Evolutionary conservation across 2,888 invertebrate species (phyloP).

Genomic region (Maniola hyperantus): DNA sequence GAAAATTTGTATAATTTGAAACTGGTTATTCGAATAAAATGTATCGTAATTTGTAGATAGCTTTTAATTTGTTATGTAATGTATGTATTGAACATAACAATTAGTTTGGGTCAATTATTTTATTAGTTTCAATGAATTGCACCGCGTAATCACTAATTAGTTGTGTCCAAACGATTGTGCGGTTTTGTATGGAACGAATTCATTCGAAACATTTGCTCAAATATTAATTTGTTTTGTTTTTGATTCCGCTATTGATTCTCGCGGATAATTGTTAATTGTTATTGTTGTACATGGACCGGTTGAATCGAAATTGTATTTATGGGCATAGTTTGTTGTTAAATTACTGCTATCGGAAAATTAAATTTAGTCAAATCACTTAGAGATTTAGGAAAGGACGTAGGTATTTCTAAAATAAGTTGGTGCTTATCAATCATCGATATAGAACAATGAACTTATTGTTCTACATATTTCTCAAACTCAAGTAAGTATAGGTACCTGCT

Average conservation of each 20-base stretch:
- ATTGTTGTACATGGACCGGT: not conserved
- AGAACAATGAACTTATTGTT: too few species aligned
- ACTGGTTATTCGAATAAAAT: too few species aligned
- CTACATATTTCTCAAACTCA: too few species aligned
- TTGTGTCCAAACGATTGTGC: constrained; percentile 26
- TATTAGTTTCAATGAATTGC: constrained; percentile 53
- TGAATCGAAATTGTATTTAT: constrained; percentile 12
- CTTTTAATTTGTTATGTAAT: constrained; percentile 3
- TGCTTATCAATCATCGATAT: too few species aligned
- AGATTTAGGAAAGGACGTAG: too few species aligned
- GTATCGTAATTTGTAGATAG: not conserved
- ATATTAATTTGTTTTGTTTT: constrained; percentile 33
- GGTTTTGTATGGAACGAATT: constrained; percentile 34
- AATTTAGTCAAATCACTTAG: too few species aligned
- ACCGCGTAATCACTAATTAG: constrained; percentile 43
- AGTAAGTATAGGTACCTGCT: too few species aligned
- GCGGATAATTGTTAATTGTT: constrained; percentile 4
- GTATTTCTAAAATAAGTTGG: too few species aligned
- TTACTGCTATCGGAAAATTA: not conserved
- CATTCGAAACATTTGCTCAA: constrained; percentile 31
- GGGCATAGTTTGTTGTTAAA: not conserved
- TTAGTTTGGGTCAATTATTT: constrained; percentile 69
- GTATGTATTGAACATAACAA: constrained; percentile 53
- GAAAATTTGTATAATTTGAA: too few species aligned
- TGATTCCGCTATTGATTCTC: constrained; percentile 21